phyloP scores from a whole-genome alignment of 1,140 invertebrate species.

The Ptiloglossa arizonensis region DNA sequence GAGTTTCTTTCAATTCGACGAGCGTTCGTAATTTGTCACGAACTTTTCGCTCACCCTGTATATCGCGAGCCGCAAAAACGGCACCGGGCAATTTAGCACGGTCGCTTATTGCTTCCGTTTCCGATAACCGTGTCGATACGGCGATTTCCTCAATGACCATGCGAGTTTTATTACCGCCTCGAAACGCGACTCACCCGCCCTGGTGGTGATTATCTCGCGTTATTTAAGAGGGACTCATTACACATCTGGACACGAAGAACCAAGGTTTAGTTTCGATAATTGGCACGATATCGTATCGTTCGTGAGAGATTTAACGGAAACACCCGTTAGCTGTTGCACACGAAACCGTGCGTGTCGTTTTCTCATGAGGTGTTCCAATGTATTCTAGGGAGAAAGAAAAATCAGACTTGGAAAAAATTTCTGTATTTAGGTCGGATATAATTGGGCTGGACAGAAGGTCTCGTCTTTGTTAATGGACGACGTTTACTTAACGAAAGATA shows the following conservation, averaged over 20 bases:
- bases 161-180: background rate
- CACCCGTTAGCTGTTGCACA: background rate
- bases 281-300: background rate
- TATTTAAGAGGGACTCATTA: background rate
- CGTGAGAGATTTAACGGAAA: too few species aligned
- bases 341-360: background rate
- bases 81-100: slow-evolving; percentile 4
- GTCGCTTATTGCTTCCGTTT: slow-evolving; percentile 15
- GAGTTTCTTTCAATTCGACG: too few species aligned
- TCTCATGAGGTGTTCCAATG: too few species aligned
- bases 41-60: background rate
- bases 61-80: background rate
- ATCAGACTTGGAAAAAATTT: too few species aligned
- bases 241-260: background rate
- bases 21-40: too few species aligned
- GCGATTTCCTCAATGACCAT: background rate
- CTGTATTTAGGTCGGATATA: too few species aligned
- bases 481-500: too few species aligned
- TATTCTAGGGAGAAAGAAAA: too few species aligned
- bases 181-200: background rate
- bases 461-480: too few species aligned
- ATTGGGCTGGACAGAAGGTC: too few species aligned
- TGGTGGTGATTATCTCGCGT: background rate
- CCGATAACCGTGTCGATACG: slow-evolving; percentile 18
- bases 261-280: background rate